Base-by-base conservation (phyloP, 2,113 vertebrate species). In the Upupa epops region DNA sequence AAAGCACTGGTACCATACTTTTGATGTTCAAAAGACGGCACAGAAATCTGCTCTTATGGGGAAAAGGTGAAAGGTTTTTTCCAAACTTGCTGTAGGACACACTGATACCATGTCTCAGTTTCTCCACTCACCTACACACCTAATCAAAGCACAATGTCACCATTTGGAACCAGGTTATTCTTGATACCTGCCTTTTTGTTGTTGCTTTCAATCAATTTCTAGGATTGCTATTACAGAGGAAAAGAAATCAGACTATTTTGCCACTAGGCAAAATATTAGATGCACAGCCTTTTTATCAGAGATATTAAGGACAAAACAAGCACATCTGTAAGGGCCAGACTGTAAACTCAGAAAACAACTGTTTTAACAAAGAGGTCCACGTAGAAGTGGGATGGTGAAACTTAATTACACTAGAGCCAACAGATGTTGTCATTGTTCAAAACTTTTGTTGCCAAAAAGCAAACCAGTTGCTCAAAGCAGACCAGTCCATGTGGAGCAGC, bases 381-480 rank as follows among this genome's bases (percentile, higher is more conserved):
- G 66, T 91, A 69, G 14, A 85, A 64, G 58, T 87, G 82, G 58
- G 87, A 76, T 28, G 58, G 64, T 65, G 71, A 87, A 96, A 91
- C 34, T 75, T 60, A 49, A 48, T 82, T 79, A 69, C 36, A 36
- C 14, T 36, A 36, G 78, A 60, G 83, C 71, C 82, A 95, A 75
- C 25, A 89, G 40, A 60, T 22, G 63, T 3, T 46, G 45, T 54
- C 55, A 86, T 52, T 0, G 0, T 56, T 65, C 49, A 76, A 32
- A 82, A 78, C 48, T 55, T 74, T 28, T 22, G 46, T 37, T 69
- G 56, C 15, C 71, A 64, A 52, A 28, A 71, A n/a, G n/a, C n/a
- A n/a, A n/a, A n/a, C n/a, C 17, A 36, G n/a, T n/a, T 20, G 37
- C 52, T 71, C 54, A 22, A 68, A 84, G 48, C 13, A 72, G 16